Base-by-base conservation (phyloP, 2,797 vertebrate genomes). In the Smutsia temminckii region DNA sequence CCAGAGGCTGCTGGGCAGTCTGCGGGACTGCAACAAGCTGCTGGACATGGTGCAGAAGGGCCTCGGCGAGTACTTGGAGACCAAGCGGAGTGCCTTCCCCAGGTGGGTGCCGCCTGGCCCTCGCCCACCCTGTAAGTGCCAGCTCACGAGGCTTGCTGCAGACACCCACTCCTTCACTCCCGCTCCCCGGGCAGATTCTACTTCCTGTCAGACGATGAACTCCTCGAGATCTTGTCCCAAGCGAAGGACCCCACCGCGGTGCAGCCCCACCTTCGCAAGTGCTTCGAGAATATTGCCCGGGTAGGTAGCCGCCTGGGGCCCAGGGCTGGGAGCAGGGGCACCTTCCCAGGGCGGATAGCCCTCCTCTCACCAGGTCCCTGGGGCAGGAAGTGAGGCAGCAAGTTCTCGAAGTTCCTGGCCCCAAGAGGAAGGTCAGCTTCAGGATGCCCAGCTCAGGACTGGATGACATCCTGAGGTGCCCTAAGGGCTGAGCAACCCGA, bases 131-230 rank as follows among this genome's bases (percentile, higher is more conserved):
- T 77, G 42, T 53, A 32, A 61, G 29, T 6, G 1, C 78, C 63
- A 57, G 59, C 32, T 55, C n/a, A 11, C 0, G 0, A 71, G 21
- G 3, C 77, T 51, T n/a, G 74, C 29, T 25, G 4, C 23, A 32
- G 21, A 40, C n/a, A 88, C 18, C 61, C 5, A 1, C 21, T 27
- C 75, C 74, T 2, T 2, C n/a, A 69, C 53, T 34, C 85, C 1
- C 94, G 11, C 94, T 97, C 34, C 94, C 51, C 32, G 96, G 98
- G 85, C 95, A 99, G 99, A 97, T 99, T 99, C 98, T 99, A 99
- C 98, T 99, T 99, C 98, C 98, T 99, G 92, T 99, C 99, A 40
- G 99, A 99, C 40, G 99, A 99, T 69, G 99, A 99, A 97, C 98
- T 99, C 29, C 98, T 99, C 93, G 99, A 99, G 98, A 99, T 99